phyloP scores from a whole-genome alignment of 2,888 invertebrate species.

The Deilephila elpenor region DNA sequence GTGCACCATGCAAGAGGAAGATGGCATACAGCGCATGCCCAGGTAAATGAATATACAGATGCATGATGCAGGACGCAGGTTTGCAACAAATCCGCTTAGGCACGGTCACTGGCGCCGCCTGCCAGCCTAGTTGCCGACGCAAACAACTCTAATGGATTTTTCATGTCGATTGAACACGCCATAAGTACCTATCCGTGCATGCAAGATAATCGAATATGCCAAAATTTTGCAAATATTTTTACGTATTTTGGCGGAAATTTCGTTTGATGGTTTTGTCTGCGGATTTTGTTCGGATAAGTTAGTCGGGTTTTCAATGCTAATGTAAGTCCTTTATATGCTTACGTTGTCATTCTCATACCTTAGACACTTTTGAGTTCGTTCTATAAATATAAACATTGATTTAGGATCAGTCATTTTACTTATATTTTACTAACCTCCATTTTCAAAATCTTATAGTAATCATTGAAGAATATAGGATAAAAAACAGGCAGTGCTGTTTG shows the following conservation, averaged over 20 bases:
- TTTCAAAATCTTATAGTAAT: too few relatives aligned
- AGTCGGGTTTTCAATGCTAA: background rate
- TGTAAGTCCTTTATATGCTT: too few relatives aligned
- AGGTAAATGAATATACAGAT: constrained; percentile 44
- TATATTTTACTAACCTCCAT: too few relatives aligned
- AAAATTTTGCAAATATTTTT: constrained; percentile 24
- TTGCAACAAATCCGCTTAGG: constrained; percentile 80
- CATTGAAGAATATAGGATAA: too few relatives aligned
- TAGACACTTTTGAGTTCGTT: too few relatives aligned
- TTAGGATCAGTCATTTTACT: too few relatives aligned
- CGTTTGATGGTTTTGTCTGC: constrained; percentile 1
- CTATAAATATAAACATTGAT: too few relatives aligned
- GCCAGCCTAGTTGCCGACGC: constrained; percentile 65
- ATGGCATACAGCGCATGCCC: constrained; percentile 39
- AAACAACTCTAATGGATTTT: constrained; percentile 82
- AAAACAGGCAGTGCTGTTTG: too few relatives aligned
- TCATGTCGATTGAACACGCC: constrained; percentile 80
- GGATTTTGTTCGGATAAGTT: background rate
- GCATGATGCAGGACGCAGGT: constrained; percentile 53
- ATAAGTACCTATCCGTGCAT: constrained; percentile 47
- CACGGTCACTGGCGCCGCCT: constrained; percentile 78
- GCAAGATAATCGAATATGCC: constrained; percentile 31
- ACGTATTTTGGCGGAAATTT: constrained; percentile 27
- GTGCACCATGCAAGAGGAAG: background rate
- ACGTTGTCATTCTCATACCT: too few relatives aligned